Base-by-base conservation (phyloP, 2,797 vertebrate species). In the Bufotes viridis region DNA sequence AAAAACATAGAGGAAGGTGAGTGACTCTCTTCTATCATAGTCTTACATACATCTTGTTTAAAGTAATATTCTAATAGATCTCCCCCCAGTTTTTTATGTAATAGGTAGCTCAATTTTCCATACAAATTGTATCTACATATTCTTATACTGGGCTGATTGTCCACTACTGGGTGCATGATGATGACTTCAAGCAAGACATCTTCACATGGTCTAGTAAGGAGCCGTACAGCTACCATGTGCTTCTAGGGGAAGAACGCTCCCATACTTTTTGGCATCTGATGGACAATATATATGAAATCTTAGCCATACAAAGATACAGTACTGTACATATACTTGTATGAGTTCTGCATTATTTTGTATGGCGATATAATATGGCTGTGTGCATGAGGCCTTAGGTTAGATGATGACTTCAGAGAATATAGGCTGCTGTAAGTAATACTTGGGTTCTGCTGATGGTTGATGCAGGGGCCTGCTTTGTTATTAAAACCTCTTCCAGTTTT, bases 1-100 rank as follows among this genome's bases (percentile, higher is more conserved):
- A 94, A 80, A 90, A 93, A 94, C 51, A 91, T 97, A 85, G 89
- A 96, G 53, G 82, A 95, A 93, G 97, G 98, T 99, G 92, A 93
- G 91, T 74, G 7, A 24, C 24, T n/a, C 14, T 81, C 1, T 81
- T 42, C 42, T 80, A 78, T 69, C 7, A 42, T 6, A 26, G 12
- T 67, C n/a, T 14, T 7, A 29, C 29, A 20, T 29, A 18, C 58
- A 18, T 17, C 15, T 18, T 13, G 13, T 69, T 29, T 17, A 69
- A 29, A 29, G 6, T 69, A 10, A 51, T 49, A 75, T 22, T n/a
- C 72, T 9, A 51, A 12, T 51, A 75, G 42, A 51, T 53, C 72
- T 22, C 42, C 42, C 42, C n/a, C 0, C 18, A 22, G 70, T 49
- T 20, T 49, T 18, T 17, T 42, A 18, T 18, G 18, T 18, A 17